Conservation (phyloP, 1,140 invertebrate species). For the Zaprionus africanus region DNA sequence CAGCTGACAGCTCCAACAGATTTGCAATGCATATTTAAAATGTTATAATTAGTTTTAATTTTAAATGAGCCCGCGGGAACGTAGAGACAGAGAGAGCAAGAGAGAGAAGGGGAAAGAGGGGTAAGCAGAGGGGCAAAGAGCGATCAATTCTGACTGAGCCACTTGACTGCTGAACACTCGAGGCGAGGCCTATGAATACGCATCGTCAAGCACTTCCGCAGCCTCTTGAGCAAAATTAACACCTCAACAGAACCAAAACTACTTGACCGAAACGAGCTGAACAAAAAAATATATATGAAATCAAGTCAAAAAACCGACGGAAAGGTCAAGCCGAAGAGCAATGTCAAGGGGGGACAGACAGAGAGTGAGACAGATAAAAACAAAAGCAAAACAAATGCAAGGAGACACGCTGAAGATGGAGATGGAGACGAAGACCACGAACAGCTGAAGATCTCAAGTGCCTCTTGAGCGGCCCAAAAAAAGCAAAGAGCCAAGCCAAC, state of each 20-base stretch:
- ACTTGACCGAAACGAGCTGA: constrained; percentile 16
- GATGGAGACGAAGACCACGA: not conserved
- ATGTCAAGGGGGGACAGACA: constrained; percentile 8
- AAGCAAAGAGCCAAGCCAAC: constrained; percentile 1
- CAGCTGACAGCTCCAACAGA: not conserved
- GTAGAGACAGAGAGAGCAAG: not conserved
- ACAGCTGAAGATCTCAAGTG: constrained; percentile 28
- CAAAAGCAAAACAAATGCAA: constrained; percentile 12
- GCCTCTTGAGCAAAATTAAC: constrained; percentile 65
- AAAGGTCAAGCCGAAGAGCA: constrained; percentile 65
- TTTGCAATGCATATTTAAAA: constrained; percentile 52
- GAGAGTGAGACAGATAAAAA: constrained; percentile 6
- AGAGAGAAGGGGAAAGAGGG: no score
- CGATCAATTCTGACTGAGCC: not conserved
- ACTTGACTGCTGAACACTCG: constrained; percentile 20
- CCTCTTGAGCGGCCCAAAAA: constrained; percentile 16
- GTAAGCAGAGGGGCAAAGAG: not conserved
- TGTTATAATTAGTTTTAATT: constrained; percentile 59
- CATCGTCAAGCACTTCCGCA: constrained; percentile 24
- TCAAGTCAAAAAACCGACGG: constrained; percentile 16
- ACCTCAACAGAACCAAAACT: constrained; percentile 59
- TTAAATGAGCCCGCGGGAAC: constrained; percentile 3
- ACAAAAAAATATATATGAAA: not conserved
- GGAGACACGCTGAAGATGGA: not conserved
- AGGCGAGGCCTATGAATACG: constrained; percentile 41